Percentiles rank a stretch among this genome's conserved stretches.
Conservation (phyloP, 1,140 invertebrate genomes). For the Leptopilina clavipes region DNA sequence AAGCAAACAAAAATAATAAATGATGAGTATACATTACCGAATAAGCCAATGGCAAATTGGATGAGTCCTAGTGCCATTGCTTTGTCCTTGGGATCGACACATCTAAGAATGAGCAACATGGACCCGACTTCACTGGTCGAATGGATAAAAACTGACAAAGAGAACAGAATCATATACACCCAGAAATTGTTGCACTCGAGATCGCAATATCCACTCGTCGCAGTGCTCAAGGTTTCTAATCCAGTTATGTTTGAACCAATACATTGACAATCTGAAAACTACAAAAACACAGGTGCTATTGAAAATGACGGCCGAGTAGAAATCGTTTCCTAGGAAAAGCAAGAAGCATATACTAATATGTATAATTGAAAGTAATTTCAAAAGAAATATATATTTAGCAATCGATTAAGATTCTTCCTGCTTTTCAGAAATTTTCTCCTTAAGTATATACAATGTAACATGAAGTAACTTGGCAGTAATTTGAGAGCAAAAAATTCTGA, state of each 20-base stretch:
- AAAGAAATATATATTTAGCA: not conserved
- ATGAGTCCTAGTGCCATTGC: slow-evolving; percentile 95
- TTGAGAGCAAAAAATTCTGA: no score
- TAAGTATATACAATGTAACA: no score
- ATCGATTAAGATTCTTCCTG: not conserved
- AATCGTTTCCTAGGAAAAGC: slow-evolving; percentile 19
- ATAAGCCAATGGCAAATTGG: slow-evolving; percentile 93
- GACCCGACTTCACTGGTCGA: slow-evolving; percentile 94
- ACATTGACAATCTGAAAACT: slow-evolving; percentile 87
- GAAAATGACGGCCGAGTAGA: slow-evolving; percentile 36
- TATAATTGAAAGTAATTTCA: not conserved
- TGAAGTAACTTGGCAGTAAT: no score
- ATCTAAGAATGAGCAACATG: slow-evolving; percentile 91
- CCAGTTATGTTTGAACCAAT: slow-evolving; percentile 74
- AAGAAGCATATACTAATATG: slow-evolving; percentile 29
- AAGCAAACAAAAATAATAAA: no score
- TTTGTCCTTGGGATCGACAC: slow-evolving; percentile 93
- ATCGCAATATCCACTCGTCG: slow-evolving; percentile 85
- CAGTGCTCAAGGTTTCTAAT: slow-evolving; percentile 59
- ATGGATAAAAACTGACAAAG: slow-evolving; percentile 91
- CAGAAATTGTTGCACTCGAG: slow-evolving; percentile 87
- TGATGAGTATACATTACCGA: slow-evolving; percentile 82
- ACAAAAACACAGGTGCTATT: slow-evolving; percentile 46
- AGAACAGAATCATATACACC: slow-evolving; percentile 90
- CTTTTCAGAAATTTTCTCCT: not conserved